Evolutionary conservation across 2,797 vertebrate species (phyloP).

Genomic region (Syngnathus acus): DNA sequence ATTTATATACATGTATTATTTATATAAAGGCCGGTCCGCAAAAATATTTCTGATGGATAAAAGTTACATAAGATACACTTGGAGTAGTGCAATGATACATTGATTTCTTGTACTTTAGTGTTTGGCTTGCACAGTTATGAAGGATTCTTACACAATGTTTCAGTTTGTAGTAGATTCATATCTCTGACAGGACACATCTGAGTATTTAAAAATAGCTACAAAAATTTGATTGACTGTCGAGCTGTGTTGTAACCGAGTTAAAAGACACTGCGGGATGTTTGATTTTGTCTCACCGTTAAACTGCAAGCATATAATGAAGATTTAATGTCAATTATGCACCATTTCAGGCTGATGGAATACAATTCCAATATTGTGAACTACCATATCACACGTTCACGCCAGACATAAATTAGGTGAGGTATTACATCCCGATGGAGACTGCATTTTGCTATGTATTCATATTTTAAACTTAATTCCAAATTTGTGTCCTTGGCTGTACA

Average conservation of each 20-base stretch:
- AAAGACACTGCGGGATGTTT: conserved; percentile 4
- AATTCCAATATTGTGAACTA: neutral
- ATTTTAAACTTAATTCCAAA: neutral
- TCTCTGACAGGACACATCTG: conserved; percentile 8
- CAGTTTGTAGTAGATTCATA: neutral
- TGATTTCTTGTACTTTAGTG: conserved; percentile 5
- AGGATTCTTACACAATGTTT: neutral
- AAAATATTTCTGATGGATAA: too few species aligned
- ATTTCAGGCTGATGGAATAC: neutral
- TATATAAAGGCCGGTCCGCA: too few species aligned
- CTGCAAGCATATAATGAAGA: conserved; percentile 14
- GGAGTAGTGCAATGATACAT: conserved; percentile 4
- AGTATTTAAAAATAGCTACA: conserved; percentile 5
- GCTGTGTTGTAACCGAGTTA: neutral
- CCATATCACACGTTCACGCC: neutral
- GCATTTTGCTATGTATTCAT: neutral
- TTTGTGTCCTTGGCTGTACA: neutral
- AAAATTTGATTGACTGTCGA: conserved; percentile 22
- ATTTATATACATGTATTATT: too few species aligned
- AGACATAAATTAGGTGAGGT: conserved; percentile 2
- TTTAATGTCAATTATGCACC: neutral
- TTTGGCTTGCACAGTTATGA: neutral
- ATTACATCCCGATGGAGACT: conserved; percentile 6
- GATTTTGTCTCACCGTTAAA: conserved; percentile 14
- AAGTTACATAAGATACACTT: neutral